A percentile compares a stretch with the other conserved stretches of the same genome.
These are phyloP conservation scores for Rhadina sibilatrix DNA, from an alignment of 2,113 vertebrate species.

Conservation along the genomic window DNA sequence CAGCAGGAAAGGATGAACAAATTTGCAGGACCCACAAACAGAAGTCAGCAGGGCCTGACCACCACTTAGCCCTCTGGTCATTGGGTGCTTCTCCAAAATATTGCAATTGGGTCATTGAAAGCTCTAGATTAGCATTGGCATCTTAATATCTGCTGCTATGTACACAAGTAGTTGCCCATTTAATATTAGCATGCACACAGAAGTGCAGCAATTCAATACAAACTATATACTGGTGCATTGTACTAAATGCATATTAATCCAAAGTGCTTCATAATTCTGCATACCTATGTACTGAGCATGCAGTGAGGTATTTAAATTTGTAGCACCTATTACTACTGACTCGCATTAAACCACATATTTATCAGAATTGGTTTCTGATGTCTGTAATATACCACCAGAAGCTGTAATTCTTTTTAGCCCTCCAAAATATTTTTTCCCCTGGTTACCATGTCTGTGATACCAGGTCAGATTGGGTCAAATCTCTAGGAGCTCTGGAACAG, in stretches of 20 bases:
- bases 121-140: background rate
- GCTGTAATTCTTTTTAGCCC: background rate
- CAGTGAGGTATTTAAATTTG: background rate
- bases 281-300: background rate
- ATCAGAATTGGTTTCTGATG: background rate
- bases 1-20: background rate
- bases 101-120: background rate
- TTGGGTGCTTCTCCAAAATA: background rate
- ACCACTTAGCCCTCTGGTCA: background rate
- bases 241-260: slow-evolving; percentile 3
- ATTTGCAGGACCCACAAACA: background rate
- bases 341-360: background rate
- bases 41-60: background rate
- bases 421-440: background rate
- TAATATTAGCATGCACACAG: background rate
- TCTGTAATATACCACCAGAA: background rate
- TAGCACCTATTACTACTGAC: background rate
- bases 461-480: background rate
- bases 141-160: background rate
- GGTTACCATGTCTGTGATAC: background rate
- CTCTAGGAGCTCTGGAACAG: background rate
- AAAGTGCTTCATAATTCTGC: background rate
- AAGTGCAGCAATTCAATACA: background rate
- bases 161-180: background rate
- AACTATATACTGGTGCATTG: background rate